Base-by-base conservation (phyloP, 2,797 vertebrate species). In the Halcyon badia region DNA sequence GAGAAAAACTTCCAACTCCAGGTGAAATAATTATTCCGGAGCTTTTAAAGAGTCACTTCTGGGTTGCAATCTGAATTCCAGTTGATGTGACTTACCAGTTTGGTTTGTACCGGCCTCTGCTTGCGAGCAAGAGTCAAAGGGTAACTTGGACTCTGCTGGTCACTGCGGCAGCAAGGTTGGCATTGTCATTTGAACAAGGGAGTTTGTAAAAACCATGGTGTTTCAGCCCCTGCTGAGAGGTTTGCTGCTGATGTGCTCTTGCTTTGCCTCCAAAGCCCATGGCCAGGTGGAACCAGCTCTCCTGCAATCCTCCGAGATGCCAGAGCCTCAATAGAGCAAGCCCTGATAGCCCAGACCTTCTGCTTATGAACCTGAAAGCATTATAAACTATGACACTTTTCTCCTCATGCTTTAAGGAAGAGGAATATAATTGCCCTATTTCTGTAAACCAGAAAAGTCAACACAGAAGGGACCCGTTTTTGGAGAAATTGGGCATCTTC, bases 21-120 rank as follows among this genome's bases (percentile, higher is more conserved):
- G 97, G 97, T 97, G 90, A 96, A 97, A 95, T 83, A 95, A 96
- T 96, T 95, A 96, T 97, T 95, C 91, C 1, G 1, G 75, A 94
- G 80, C 61, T 83, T 87, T 95, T 75, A 81, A 83, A 94, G 56
- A 79, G 84, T 90, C 84, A 69, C 31, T 94, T 91, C 60, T 87
- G 71, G 85, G 83, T 83, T 56, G 33, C 30, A 65, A 24, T 88
- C 88, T 62, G 70, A 95, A 75, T 91, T 79, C 65, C 58, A 31
- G 69, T 7, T 31, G 46, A 64, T 15, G 15, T 18, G 35, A 87
- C 80, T 75, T 84, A 78, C 44, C 51, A 33, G 42, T 83, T 80
- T 90, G 65, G 28, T 81, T 92, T 69, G 49, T 51, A 83, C 35
- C 31, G 73, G 41, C 26, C 15, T 52, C 61, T 44, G 57, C 24